These are phyloP conservation scores for Pampusana beccarii DNA, from an alignment of 2,113 vertebrate genomes.

Conservation along the genomic window DNA sequence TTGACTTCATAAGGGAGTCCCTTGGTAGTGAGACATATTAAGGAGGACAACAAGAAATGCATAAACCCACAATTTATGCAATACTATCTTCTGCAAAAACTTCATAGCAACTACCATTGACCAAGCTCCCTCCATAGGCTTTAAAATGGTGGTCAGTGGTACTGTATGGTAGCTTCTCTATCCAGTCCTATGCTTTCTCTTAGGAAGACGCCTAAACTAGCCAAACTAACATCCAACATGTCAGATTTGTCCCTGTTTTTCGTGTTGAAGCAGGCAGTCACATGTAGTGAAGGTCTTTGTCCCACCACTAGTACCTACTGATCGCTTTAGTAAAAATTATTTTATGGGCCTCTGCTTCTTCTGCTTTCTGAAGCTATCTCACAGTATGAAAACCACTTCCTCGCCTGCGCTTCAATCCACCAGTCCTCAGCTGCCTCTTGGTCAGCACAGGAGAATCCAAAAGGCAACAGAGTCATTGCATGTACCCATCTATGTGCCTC, in stretches of 20 bases:
- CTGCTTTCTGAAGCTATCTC: neutral
- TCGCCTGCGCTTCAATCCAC: neutral
- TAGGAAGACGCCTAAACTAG: neutral
- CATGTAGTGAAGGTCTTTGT: neutral
- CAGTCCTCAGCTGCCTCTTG: neutral
- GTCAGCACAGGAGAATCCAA: neutral
- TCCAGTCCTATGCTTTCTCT: fast-evolving
- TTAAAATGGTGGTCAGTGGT: neutral
- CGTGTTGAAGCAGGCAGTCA: neutral
- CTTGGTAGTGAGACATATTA: neutral
- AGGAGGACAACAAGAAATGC: neutral
- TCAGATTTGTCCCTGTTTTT: neutral
- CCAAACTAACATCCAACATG: neutral
- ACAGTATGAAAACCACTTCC: neutral
- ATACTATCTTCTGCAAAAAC: neutral
- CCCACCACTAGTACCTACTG: neutral
- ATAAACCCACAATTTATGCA: neutral
- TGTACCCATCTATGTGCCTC: neutral
- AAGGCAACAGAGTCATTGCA: neutral
- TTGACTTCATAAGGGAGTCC: neutral
- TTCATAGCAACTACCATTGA: neutral
- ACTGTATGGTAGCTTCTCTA: neutral
- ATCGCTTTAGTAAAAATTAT: neutral
- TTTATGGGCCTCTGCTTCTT: neutral
- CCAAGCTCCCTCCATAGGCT: neutral